Evolutionary conservation across 2,888 invertebrate genomes (phyloP), one percentile per base, ranked within the genome.

Genomic region (Athetis lepigone): DNA sequence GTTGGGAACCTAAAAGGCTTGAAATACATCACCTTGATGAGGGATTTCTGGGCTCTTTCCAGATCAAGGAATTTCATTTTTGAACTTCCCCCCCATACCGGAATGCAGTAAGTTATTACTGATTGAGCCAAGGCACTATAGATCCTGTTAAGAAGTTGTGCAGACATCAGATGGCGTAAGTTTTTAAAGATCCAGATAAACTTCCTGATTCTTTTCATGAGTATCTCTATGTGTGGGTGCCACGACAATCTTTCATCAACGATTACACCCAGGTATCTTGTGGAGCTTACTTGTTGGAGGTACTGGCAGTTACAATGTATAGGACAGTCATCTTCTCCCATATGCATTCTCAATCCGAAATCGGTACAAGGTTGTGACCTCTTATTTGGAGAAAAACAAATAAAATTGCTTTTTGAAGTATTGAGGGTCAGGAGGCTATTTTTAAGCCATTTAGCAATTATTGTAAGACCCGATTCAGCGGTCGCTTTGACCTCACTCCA

Each of bases 151-250:
- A 40, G 7, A 3, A 19, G 40, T 19, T 19, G 8, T 1, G 40
- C 6, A 2, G 18, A 8, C 40, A 40, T 40, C 2, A 40, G 8
- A 9, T 40, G 9, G 19, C 40, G 40, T 3, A 40, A 19, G 1
- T 18, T 40, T 40, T 40, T 40, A 9, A 40, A 40, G 9, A 40
- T 40, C 40, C 40, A 40, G 19, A 40, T 40, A 7, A 40, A 19
- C 19, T 40, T 40, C 11, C 40, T 7, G 40, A 40, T 11, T 9
- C 40, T 40, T 19, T 19, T 40, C 19, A 40, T 19, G n/a, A 40
- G 19, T 9, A 19, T 19, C 19, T 40, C 40, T 19, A 19, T 40
- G 3, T 40, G 19, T 1, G 18, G 19, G 19, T 40, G 40, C 40
- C 40, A 40, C 3, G 40, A 40, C 18, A 39, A 7, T 18, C 39